Conservation (phyloP, 92 coral and sea anemone species). For the Umimayanthus kanabou region DNA sequence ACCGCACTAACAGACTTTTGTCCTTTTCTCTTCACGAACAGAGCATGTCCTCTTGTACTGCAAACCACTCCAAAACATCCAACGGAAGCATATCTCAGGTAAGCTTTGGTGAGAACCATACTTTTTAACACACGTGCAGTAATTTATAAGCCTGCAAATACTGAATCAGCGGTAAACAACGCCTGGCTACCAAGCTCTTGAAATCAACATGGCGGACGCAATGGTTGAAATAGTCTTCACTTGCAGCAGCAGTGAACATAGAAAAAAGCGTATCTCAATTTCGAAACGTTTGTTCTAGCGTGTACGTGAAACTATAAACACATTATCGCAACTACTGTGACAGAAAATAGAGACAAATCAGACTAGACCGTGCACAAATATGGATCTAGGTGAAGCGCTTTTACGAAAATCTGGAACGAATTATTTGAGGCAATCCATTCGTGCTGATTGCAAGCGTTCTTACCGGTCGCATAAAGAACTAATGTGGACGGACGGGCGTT, state of each 20-base stretch:
- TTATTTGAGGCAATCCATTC: constrained; percentile 21
- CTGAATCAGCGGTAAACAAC: not conserved
- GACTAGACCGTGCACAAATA: not conserved
- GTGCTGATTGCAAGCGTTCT: not conserved
- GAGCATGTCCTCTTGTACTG: constrained; percentile 72
- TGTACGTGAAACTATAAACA: not conserved
- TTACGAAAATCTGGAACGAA: constrained; percentile 27
- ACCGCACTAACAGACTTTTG: constrained; percentile 32
- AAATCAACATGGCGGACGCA: constrained; percentile 40
- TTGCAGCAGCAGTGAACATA: too few relatives aligned
- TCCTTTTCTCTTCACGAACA: constrained; percentile 58
- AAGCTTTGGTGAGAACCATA: constrained; percentile 94
- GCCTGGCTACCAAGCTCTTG: constrained; percentile 19
- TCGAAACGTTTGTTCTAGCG: not conserved
- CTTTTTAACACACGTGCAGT: constrained; percentile 8
- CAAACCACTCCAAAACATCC: constrained; percentile 84
- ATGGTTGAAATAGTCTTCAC: not conserved
- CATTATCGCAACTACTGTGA: not conserved
- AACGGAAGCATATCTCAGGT: constrained; percentile 77
- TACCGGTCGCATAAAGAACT: constrained; percentile 2
- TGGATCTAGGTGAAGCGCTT: constrained; percentile 25
- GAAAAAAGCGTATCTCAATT: not conserved
- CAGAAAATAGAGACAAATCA: not conserved
- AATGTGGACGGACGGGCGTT: constrained; percentile 24
- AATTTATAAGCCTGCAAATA: not conserved